These are phyloP conservation scores for Varanus salvator DNA, from an alignment of 2,113 vertebrate species.

Conservation along the genomic window DNA sequence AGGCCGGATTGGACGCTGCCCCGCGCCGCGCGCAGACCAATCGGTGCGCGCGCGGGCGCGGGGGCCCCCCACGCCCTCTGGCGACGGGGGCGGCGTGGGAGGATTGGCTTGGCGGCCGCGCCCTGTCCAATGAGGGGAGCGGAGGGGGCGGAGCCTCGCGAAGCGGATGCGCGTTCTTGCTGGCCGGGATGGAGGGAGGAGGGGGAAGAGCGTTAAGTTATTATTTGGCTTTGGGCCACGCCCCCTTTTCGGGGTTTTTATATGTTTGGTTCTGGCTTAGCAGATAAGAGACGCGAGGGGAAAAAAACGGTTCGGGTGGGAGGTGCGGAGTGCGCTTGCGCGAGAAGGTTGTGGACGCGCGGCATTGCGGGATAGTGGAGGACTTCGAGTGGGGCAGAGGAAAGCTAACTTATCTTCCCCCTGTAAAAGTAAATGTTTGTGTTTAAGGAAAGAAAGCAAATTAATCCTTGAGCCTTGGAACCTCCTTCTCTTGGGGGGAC, in stretches of 20 bases:
- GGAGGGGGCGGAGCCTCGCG: conserved; percentile 18
- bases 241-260: neutral
- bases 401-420: conserved; percentile 21
- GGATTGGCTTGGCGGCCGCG: too few relatives aligned
- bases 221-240: neutral
- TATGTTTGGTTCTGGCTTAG: conserved; percentile 42
- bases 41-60: too few relatives aligned
- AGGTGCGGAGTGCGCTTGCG: neutral
- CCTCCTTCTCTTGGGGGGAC: conserved; percentile 29
- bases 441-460: conserved; percentile 20
- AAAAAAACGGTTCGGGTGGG: neutral
- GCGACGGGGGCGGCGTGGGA: neutral
- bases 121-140: conserved; percentile 38
- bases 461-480: neutral
- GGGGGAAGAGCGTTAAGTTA: neutral
- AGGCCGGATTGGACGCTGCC: neutral
- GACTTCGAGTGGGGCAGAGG: conserved; percentile 51
- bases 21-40: too few relatives aligned
- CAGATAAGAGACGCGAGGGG: neutral
- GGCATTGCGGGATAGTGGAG: conserved; percentile 57
- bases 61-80: neutral
- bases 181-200: neutral
- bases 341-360: conserved; percentile 22
- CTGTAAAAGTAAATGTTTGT: too few relatives aligned
- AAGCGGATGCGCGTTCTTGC: neutral